Evolutionary conservation across 2,113 vertebrate genomes (phyloP).

Genomic region (Recurvirostra avosetta): DNA sequence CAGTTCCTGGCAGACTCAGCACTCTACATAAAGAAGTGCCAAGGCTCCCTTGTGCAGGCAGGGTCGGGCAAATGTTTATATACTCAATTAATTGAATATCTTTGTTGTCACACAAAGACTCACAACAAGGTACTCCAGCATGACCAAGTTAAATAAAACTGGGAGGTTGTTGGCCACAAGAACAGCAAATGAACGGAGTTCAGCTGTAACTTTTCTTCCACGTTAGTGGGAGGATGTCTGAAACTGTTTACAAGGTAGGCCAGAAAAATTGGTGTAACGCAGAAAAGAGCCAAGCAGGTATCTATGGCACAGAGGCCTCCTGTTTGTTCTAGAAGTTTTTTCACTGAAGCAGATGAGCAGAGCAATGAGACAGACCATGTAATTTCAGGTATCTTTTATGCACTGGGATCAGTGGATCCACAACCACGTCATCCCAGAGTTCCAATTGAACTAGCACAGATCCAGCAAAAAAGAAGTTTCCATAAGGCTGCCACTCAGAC

Average conservation of each 20-base stretch:
- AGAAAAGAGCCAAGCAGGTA: neutral
- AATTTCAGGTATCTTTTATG: neutral
- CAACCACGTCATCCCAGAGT: neutral
- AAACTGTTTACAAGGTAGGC: neutral
- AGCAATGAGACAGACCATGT: neutral
- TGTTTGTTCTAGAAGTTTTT: neutral
- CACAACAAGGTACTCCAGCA: neutral
- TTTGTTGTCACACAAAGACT: neutral
- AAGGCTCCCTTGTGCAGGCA: neutral
- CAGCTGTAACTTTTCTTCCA: neutral
- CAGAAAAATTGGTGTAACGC: neutral
- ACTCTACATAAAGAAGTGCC: neutral
- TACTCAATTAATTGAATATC: neutral
- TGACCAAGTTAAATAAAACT: neutral
- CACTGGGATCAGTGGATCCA: neutral
- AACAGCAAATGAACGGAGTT: neutral
- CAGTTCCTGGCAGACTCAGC: neutral
- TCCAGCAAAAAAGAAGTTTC: neutral
- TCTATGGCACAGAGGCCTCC: neutral
- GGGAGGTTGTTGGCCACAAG: neutral
- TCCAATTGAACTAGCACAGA: neutral
- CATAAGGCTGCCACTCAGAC: neutral
- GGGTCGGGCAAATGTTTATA: neutral
- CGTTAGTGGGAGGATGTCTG: neutral
- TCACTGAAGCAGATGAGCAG: neutral